phyloP scores from a whole-genome alignment of 2,113 vertebrate species.

The Chascanopsetta lugubris region DNA sequence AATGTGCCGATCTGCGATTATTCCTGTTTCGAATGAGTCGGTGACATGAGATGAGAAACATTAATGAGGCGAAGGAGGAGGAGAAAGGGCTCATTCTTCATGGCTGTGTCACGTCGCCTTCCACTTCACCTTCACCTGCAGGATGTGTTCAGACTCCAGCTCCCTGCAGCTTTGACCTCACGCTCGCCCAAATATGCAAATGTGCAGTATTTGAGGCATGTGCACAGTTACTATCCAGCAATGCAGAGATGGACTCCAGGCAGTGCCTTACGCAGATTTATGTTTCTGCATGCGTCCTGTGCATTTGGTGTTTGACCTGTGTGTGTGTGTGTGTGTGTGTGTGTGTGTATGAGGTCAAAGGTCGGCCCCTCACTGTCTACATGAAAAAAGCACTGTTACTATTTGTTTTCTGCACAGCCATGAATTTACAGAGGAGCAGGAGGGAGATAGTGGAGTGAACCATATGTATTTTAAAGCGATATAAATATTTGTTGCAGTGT shows the following conservation, averaged over 20 bases:
- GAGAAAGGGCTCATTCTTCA: no score
- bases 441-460: not conserved
- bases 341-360: constrained; percentile 9
- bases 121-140: constrained; percentile 1
- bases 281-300: constrained; percentile 22
- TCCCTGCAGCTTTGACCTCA: constrained; percentile 29
- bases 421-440: constrained; percentile 13
- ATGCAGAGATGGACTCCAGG: not conserved
- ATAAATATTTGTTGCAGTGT: not conserved
- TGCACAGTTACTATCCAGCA: constrained; percentile 16
- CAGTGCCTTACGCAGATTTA: constrained; percentile 51
- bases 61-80: no score
- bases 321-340: no score
- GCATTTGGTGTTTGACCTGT: constrained; percentile 38
- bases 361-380: constrained; percentile 4
- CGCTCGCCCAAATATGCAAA: constrained; percentile 28
- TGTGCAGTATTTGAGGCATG: constrained; percentile 21
- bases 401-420: constrained; percentile 9
- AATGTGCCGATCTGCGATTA: no score
- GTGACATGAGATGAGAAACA: no score
- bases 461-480: not conserved
- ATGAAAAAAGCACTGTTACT: constrained; percentile 1
- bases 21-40: not conserved
- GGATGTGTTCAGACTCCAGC: constrained; percentile 37
- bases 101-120: constrained; percentile 4